Percentiles rank a stretch among this genome's conserved stretches.
Conservation (phyloP, 2,797 vertebrate genomes). For the Anisognathus igniventris region DNA sequence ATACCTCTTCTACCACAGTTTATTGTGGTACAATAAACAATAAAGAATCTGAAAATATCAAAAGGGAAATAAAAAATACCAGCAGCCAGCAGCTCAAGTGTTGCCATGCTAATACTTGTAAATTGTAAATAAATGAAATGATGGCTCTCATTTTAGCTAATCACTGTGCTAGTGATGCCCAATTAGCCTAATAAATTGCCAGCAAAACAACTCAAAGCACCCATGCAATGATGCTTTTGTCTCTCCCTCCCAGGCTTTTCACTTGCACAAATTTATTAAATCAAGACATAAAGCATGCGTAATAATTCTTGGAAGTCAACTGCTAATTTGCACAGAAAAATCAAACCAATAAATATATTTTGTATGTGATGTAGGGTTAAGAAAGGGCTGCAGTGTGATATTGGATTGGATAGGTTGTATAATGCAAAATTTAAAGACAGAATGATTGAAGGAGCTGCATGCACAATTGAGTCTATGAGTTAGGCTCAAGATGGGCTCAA, state of each 20-base stretch:
- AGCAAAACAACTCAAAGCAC: neutral
- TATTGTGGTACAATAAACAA: neutral
- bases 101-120: neutral
- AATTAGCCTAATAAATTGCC: slow-evolving; percentile 44
- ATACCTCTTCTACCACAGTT: neutral
- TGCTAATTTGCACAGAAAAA: neutral
- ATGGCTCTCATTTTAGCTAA: slow-evolving; percentile 12
- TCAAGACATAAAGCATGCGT: neutral
- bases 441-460: neutral
- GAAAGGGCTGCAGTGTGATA: neutral
- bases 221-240: neutral
- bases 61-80: neutral
- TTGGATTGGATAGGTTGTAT: neutral
- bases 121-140: neutral
- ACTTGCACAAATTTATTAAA: neutral
- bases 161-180: neutral
- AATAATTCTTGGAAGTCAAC: neutral
- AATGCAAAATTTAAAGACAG: neutral
- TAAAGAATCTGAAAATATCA: neutral
- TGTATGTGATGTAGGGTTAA: neutral
- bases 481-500: neutral
- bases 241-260: neutral
- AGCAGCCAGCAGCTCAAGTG: neutral
- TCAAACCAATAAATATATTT: neutral
- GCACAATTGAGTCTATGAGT: neutral